phyloP scores from a whole-genome alignment of 1,140 invertebrate species.

The Macrocentrus cingulum region DNA sequence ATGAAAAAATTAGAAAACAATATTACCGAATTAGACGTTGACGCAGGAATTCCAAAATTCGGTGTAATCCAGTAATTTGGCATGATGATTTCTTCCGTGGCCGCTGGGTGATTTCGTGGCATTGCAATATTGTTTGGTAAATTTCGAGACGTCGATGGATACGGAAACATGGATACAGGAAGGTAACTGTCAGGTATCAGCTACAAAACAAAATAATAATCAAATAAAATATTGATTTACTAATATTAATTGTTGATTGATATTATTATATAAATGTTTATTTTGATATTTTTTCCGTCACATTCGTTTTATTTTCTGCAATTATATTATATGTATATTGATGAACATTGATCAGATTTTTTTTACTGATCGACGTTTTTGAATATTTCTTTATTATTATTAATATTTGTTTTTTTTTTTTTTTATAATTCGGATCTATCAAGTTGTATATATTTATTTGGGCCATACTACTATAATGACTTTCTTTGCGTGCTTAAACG shows the following conservation, averaged over 20 bases:
- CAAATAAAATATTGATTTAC: conserved; percentile 25
- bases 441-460: background rate
- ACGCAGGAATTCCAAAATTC: conserved; percentile 16
- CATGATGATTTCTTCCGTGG: conserved; percentile 34
- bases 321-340: too few species aligned
- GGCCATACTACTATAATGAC: conserved; percentile 2
- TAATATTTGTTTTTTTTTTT: background rate
- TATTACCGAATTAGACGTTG: conserved; percentile 28
- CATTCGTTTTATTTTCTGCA: too few species aligned
- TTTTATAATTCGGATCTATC: background rate
- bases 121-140: conserved; percentile 11
- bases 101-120: conserved; percentile 10
- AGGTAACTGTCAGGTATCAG: conserved; percentile 41
- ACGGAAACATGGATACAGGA: conserved; percentile 42
- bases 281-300: too few species aligned
- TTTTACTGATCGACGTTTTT: too few species aligned
- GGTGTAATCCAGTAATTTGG: conserved; percentile 37
- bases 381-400: too few species aligned
- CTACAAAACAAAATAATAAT: conserved; percentile 28
- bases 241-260: too few species aligned
- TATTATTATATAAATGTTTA: too few species aligned
- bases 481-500: too few species aligned
- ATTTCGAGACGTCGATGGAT: conserved; percentile 29
- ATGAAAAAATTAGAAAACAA: background rate
- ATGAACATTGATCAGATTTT: too few species aligned